phyloP scores from a whole-genome alignment of 2,113 vertebrate species.

The Progne subis region DNA sequence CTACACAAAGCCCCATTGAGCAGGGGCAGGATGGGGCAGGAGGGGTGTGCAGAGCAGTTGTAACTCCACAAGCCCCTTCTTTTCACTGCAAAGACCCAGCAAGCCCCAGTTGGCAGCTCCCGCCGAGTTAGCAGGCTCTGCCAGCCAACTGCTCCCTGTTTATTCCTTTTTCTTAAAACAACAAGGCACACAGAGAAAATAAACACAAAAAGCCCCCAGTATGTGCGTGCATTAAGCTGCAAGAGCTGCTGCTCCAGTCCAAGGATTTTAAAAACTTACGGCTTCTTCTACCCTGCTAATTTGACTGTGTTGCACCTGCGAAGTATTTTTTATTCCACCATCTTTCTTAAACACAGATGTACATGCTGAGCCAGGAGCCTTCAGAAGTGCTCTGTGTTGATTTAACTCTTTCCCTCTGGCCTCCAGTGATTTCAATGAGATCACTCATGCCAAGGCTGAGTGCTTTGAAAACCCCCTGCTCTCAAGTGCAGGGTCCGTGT shows the following conservation, averaged over 20 bases:
- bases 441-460: not conserved
- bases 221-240: constrained; percentile 15
- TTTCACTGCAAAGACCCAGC: constrained; percentile 42
- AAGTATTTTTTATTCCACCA: constrained; percentile 52
- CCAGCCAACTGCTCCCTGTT: constrained; percentile 59
- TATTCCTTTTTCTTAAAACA: constrained; percentile 62
- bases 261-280: not conserved
- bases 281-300: not conserved
- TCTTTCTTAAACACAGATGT: constrained; percentile 59
- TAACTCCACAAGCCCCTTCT: constrained; percentile 17
- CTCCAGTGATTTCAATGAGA: not conserved
- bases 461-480: accelerated
- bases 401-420: constrained; percentile 54
- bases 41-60: constrained; percentile 28
- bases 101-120: constrained; percentile 48
- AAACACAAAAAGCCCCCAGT: constrained; percentile 52
- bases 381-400: constrained; percentile 47
- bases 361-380: constrained; percentile 36
- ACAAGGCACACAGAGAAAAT: constrained; percentile 53
- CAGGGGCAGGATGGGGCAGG: constrained; percentile 8
- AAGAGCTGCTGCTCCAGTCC: constrained; percentile 12
- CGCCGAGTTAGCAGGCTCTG: not conserved
- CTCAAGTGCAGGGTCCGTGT: not conserved
- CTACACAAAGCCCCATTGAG: constrained; percentile 54
- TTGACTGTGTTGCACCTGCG: constrained; percentile 45